Conservation (phyloP, 2,888 invertebrate genomes). For the Platynereis dumerilii region DNA sequence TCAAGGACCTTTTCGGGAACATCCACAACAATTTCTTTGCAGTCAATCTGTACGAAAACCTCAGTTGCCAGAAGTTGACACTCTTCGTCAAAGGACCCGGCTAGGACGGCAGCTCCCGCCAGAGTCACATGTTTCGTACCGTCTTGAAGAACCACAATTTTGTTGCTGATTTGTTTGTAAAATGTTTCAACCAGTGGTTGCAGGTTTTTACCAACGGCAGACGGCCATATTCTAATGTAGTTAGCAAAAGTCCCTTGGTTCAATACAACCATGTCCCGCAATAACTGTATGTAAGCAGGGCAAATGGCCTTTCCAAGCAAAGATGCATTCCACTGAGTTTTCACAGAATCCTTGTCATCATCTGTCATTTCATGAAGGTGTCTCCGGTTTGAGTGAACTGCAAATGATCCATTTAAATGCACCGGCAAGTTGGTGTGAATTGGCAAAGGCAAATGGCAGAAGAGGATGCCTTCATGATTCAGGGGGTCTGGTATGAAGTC, state of each 20-base stretch:
- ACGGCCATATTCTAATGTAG: slow-evolving; percentile 35
- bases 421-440: slow-evolving; percentile 44
- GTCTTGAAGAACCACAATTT: background rate
- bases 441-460: slow-evolving; percentile 42
- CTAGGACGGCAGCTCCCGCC: background rate
- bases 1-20: too few species aligned
- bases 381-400: slow-evolving; percentile 47
- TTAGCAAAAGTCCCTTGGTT: too few species aligned
- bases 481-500: slow-evolving; percentile 28
- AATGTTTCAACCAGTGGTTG: slow-evolving; percentile 25
- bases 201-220: slow-evolving; percentile 12
- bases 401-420: slow-evolving; percentile 54
- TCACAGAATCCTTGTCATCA: slow-evolving; percentile 44
- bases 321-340: slow-evolving; percentile 43
- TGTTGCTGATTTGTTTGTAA: slow-evolving; percentile 3
- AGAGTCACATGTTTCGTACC: background rate
- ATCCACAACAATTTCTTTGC: too few species aligned
- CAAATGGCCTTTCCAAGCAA: slow-evolving; percentile 39
- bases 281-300: slow-evolving; percentile 35
- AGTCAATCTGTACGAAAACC: slow-evolving; percentile 19
- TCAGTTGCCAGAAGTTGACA: slow-evolving; percentile 14
- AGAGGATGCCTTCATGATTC: slow-evolving; percentile 27
- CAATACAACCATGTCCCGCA: slow-evolving; percentile 24
- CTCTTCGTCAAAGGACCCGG: background rate
- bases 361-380: slow-evolving; percentile 39